Evolutionary conservation across 2,797 vertebrate species (phyloP).

Genomic region (Astyanax mexicanus): DNA sequence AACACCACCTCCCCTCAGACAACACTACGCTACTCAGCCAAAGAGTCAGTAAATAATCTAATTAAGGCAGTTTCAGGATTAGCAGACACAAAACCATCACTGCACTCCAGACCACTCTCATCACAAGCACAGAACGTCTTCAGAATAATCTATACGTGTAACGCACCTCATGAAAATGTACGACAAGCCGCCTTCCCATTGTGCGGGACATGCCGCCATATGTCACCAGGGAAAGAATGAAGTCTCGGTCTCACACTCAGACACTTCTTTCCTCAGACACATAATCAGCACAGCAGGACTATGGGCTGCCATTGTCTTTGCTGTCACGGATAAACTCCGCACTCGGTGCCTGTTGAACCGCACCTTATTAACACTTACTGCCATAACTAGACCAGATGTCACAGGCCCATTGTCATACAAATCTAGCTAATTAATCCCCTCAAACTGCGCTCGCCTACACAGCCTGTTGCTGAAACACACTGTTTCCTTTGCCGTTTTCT

Average conservation of each 20-base stretch:
- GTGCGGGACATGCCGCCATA: conserved; percentile 46
- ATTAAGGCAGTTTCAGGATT: too few species aligned
- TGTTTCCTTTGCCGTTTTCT: conserved; percentile 41
- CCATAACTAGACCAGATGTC: conserved; percentile 63
- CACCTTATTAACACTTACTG: conserved; percentile 66
- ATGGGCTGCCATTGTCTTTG: conserved; percentile 52
- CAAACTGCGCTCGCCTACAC: conserved; percentile 40
- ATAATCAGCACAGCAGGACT: conserved; percentile 47
- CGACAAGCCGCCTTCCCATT: conserved; percentile 31
- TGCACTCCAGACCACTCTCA: too few species aligned
- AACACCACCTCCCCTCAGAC: not conserved
- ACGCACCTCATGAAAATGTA: conserved; percentile 23
- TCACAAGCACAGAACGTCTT: not conserved
- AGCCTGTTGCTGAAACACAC: conserved; percentile 55
- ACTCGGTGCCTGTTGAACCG: conserved; percentile 53
- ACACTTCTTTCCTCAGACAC: conserved; percentile 40
- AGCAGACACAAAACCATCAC: not conserved
- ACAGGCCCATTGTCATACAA: conserved; percentile 61
- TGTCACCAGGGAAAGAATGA: conserved; percentile 45
- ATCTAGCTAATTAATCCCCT: conserved; percentile 61
- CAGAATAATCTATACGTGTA: conserved; percentile 4
- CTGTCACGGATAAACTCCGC: conserved; percentile 54
- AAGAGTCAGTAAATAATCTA: conserved; percentile 5
- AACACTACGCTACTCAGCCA: not conserved
- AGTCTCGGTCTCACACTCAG: conserved; percentile 33